Conservation (phyloP, 2,113 vertebrate genomes). For the Oreochromis aureus region DNA sequence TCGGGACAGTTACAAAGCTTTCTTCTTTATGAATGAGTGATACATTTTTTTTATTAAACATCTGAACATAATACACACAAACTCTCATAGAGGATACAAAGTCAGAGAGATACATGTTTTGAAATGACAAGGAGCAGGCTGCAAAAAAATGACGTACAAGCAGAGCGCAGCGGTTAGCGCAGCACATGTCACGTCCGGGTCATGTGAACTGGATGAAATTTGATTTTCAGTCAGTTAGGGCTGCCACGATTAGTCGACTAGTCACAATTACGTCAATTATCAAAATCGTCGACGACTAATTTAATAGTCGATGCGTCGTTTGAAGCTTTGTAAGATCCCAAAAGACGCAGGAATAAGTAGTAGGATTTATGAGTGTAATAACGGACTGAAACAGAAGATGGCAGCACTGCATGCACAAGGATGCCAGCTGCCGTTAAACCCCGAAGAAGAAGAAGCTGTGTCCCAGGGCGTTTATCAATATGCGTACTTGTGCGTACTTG, state of each 20-base stretch:
- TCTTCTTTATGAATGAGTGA: neutral
- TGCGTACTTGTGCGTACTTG: too few species aligned
- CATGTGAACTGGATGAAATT: neutral
- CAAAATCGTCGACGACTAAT: too few species aligned
- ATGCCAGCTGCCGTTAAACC: too few species aligned
- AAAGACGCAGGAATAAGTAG: too few species aligned
- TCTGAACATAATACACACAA: neutral
- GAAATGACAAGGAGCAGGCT: neutral
- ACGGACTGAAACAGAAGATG: too few species aligned
- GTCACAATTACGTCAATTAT: too few species aligned
- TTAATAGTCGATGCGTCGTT: too few species aligned
- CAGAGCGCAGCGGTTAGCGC: neutral
- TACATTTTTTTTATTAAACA: neutral
- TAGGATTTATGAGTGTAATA: too few species aligned
- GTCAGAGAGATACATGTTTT: neutral
- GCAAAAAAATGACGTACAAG: neutral
- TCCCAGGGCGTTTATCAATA: too few species aligned
- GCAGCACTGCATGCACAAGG: too few species aligned
- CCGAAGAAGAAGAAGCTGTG: too few species aligned
- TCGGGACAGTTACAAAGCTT: neutral
- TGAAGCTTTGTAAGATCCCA: accelerated
- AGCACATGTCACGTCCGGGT: neutral
- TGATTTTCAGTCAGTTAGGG: neutral
- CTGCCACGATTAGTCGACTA: too few species aligned
- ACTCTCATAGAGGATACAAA: neutral